phyloP scores from a whole-genome alignment of 1,140 invertebrate species.

The Drosophila lacteicornis region DNA sequence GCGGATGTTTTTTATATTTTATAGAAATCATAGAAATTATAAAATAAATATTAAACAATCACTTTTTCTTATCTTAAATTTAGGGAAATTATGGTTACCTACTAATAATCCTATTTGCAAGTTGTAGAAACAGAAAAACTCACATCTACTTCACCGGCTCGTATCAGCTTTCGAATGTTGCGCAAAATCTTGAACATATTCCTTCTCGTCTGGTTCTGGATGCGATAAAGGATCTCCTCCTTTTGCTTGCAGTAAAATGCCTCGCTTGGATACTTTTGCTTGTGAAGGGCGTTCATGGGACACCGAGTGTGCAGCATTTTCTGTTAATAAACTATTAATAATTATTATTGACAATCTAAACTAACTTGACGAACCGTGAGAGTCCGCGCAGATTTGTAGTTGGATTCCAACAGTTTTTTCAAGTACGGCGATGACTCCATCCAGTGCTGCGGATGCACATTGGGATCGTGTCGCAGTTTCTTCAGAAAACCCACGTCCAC shows the following conservation, averaged over 20 bases:
- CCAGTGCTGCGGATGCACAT: conserved; percentile 44
- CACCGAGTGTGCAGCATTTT: conserved; percentile 80
- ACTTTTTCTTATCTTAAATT: no score
- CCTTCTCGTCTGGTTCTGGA: conserved; percentile 76
- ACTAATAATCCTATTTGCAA: neutral
- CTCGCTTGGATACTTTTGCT: conserved; percentile 43
- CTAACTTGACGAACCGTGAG: conserved; percentile 39
- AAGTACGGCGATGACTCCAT: conserved; percentile 38
- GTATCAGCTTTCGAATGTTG: conserved; percentile 48
- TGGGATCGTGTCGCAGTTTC: conserved; percentile 50
- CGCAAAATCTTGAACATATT: conserved; percentile 71
- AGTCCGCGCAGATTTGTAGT: conserved; percentile 48
- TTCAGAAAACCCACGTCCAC: conserved; percentile 66
- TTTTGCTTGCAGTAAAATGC: conserved; percentile 33
- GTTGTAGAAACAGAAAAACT: neutral
- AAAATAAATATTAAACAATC: no score
- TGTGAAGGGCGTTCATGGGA: conserved; percentile 58
- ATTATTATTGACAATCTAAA: neutral
- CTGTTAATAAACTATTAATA: conserved; percentile 26
- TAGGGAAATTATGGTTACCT: no score
- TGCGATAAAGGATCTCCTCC: conserved; percentile 59
- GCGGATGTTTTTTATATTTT: no score
- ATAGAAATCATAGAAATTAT: no score
- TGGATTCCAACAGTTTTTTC: conserved; percentile 24
- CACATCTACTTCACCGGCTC: conserved; percentile 33